Evolutionary conservation across 2,797 vertebrate genomes (phyloP), one percentile per base, ranked within the genome.

Genomic region (Astyanax mexicanus): DNA sequence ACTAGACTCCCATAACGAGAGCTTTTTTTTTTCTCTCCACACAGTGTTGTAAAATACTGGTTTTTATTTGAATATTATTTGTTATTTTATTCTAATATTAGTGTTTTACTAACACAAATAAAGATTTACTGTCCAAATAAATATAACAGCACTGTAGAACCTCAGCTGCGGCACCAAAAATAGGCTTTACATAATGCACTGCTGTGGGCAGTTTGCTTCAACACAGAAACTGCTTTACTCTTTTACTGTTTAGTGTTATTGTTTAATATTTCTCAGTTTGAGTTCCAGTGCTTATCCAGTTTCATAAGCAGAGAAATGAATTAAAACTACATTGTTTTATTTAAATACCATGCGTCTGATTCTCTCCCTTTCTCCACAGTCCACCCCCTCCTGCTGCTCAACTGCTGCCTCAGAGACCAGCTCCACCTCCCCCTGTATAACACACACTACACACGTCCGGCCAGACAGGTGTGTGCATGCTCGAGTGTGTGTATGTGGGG

Each of bases 341-440:
- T 51, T 51, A 51, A 19, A 40, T 15, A 38, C n/a, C 17, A 38
- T 38, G 12, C 23, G 19, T 49, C 19, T 49, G 47, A 32, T 54
- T 49, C n/a, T n/a, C 49, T 35, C 57, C 35, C 54, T 23, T 21
- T 27, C 44, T 32, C 49, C 11, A 62, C 78, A 93, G 92, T 21
- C 92, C 93, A 81, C 88, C 88, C 17, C 80, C 89, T 84, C 80
- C 81, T 29, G 81, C 81, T 27, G 79, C 85, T 17, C 89, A 92
- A 54, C 89, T 89, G 69, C 81, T 93, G 89, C 93, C 93, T 91
- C 93, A 91, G 84, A 91, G 93, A 92, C 83, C 92, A 3, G 90
- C 92, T 51, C 93, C 93, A 0, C 81, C 86, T 6, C 93, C 92
- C 2, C 93, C 93, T 2, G 82, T 92, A 68, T 93, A 93, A 85